phyloP scores from a whole-genome alignment of 2,888 invertebrate genomes.

The Polyommatus icarus region DNA sequence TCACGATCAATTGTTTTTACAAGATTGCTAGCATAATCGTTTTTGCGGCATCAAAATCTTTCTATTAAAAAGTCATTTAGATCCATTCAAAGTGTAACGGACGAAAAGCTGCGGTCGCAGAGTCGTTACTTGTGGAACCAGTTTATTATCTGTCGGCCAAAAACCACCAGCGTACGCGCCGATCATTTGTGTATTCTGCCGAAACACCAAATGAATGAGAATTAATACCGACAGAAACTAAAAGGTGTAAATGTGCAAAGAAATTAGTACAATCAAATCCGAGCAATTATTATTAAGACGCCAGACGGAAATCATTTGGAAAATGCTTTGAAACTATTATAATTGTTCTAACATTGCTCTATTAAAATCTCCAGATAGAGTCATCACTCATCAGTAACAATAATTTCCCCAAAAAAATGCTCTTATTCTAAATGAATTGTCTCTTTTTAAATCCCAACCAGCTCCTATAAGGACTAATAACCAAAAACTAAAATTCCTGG shows the following conservation, averaged over 20 bases:
- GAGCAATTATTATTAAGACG: too few relatives aligned
- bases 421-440: too few relatives aligned
- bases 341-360: too few relatives aligned
- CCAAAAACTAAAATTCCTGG: too few relatives aligned
- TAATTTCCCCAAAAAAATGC: too few relatives aligned
- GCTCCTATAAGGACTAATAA: too few relatives aligned
- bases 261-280: too few relatives aligned
- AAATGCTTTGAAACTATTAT: too few relatives aligned
- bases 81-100: neutral
- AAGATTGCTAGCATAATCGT: neutral
- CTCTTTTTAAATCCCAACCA: too few relatives aligned
- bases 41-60: neutral
- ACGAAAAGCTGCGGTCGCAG: constrained; percentile 5
- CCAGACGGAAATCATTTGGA: too few relatives aligned
- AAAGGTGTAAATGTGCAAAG: neutral
- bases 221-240: neutral
- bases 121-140: neutral
- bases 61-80: neutral
- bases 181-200: constrained; percentile 1
- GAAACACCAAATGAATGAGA: neutral
- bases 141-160: neutral
- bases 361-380: too few relatives aligned
- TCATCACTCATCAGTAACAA: too few relatives aligned
- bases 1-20: neutral
- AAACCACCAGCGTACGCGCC: constrained; percentile 16